phyloP scores from a whole-genome alignment of 2,113 vertebrate genomes.

The Paradoxurus hermaphroditus region DNA sequence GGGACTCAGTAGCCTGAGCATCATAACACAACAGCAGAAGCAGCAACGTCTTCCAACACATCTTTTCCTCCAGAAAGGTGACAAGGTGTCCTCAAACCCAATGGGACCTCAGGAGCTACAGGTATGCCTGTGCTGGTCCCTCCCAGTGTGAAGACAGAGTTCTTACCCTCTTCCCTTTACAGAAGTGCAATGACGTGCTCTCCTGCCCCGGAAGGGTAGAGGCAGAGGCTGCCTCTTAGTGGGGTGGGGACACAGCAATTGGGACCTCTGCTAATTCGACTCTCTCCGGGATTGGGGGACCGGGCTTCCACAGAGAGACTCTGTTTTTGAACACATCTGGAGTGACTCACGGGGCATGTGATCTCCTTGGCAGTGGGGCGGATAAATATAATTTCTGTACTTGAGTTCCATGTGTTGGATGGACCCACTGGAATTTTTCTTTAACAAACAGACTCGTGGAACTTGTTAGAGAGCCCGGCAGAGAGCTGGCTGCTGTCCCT shows the following conservation, averaged over 20 bases:
- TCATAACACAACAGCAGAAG: slow-evolving; percentile 81
- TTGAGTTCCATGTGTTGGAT: slow-evolving; percentile 83
- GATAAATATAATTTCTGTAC: slow-evolving; percentile 87
- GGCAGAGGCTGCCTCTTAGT: slow-evolving; percentile 62
- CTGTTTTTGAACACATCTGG: slow-evolving; percentile 89
- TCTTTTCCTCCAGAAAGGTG: slow-evolving; percentile 65
- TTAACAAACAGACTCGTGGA: slow-evolving; percentile 79
- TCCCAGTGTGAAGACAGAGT: neutral
- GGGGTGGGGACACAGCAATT: slow-evolving; percentile 54
- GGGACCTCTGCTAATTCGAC: slow-evolving; percentile 75
- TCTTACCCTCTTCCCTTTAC: slow-evolving; percentile 53
- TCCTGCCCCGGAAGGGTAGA: slow-evolving; percentile 54
- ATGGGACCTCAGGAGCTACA: neutral
- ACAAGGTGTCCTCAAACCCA: neutral
- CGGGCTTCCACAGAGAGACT: slow-evolving; percentile 83
- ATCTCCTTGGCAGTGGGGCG: slow-evolving; percentile 84
- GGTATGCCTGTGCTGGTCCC: neutral
- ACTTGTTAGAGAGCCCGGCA: slow-evolving; percentile 73
- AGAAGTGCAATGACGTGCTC: slow-evolving; percentile 48
- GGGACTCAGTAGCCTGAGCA: slow-evolving; percentile 74
- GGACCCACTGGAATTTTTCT: slow-evolving; percentile 84
- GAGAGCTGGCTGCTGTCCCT: slow-evolving; percentile 54
- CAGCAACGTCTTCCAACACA: slow-evolving; percentile 81
- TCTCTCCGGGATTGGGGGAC: slow-evolving; percentile 82
- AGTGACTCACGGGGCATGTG: slow-evolving; percentile 89